Evolutionary conservation across 2,888 invertebrate species (phyloP).

Genomic region (Sphaerophoria taeniata): DNA sequence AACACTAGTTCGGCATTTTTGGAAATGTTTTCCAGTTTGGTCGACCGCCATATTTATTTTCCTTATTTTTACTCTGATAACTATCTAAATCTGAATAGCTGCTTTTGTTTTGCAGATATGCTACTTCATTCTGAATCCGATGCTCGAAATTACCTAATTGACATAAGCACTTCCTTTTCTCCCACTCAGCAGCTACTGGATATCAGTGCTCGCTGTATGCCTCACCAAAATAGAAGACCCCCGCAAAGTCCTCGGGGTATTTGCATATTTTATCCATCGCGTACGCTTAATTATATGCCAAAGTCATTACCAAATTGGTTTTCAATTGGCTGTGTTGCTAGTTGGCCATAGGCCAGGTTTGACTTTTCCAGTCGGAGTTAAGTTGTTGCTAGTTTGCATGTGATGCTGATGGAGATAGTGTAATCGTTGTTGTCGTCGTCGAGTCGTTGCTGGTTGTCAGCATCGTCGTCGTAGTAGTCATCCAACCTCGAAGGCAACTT

Average conservation of each 20-base stretch:
- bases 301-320: constrained; percentile 75
- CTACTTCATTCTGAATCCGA: constrained; percentile 15
- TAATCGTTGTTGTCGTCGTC: constrained; percentile 36
- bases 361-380: constrained; percentile 35
- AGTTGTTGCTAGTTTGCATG: constrained; percentile 59
- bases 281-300: constrained; percentile 73
- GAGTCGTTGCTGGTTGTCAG: too few species aligned
- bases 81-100: constrained; percentile 32
- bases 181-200: constrained; percentile 21
- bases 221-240: constrained; percentile 6
- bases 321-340: constrained; percentile 54
- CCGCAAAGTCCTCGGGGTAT: constrained; percentile 13
- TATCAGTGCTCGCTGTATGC: not conserved
- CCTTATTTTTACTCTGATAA: constrained; percentile 16
- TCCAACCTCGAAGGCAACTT: constrained; percentile 26
- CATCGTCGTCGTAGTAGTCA: not conserved
- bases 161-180: constrained; percentile 68
- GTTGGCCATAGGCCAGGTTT: constrained; percentile 15
- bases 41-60: constrained; percentile 27
- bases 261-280: constrained; percentile 69
- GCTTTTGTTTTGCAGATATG: constrained; percentile 57
- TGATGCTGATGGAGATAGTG: constrained; percentile 63
- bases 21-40: constrained; percentile 50
- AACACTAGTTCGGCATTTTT: constrained; percentile 54
- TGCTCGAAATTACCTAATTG: constrained; percentile 68